Conservation (phyloP, 1,140 invertebrate genomes). For the Penaeus japonicus region DNA sequence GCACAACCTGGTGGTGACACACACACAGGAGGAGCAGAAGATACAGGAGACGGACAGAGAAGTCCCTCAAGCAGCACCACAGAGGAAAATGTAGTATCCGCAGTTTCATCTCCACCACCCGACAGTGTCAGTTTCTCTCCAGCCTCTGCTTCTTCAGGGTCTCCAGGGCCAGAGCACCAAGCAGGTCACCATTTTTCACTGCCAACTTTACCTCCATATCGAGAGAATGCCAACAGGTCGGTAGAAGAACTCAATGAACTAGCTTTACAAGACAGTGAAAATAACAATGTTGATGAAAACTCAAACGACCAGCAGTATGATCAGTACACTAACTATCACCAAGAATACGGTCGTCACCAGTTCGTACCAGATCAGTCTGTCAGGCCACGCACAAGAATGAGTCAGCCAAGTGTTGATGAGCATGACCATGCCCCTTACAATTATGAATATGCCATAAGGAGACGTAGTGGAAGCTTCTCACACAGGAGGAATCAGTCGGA, state of each 20-base stretch:
- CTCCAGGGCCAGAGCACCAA: too few relatives aligned
- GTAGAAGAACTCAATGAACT: constrained; percentile 37
- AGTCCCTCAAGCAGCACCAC: too few relatives aligned
- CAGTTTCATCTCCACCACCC: too few relatives aligned
- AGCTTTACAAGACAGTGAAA: constrained; percentile 40
- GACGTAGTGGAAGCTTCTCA: not conserved
- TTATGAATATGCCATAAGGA: not conserved
- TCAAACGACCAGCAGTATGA: constrained; percentile 41
- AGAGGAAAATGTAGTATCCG: too few relatives aligned
- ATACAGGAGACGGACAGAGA: too few relatives aligned
- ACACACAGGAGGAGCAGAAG: too few relatives aligned
- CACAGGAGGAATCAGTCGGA: constrained; percentile 33
- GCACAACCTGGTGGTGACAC: too few relatives aligned
- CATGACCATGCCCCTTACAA: not conserved
- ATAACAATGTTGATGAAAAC: constrained; percentile 49
- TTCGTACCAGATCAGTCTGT: constrained; percentile 34
- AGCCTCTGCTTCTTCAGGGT: too few relatives aligned
- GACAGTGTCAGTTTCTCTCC: too few relatives aligned
- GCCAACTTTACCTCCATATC: not conserved
- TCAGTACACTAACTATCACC: constrained; percentile 17
- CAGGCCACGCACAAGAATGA: constrained; percentile 25
- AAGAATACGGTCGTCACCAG: not conserved
- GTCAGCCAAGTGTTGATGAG: not conserved
- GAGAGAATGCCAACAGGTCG: not conserved
- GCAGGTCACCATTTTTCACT: not conserved